Evolutionary conservation across 2,797 vertebrate genomes (phyloP).

Genomic region (Pseudochirops corinnae): DNA sequence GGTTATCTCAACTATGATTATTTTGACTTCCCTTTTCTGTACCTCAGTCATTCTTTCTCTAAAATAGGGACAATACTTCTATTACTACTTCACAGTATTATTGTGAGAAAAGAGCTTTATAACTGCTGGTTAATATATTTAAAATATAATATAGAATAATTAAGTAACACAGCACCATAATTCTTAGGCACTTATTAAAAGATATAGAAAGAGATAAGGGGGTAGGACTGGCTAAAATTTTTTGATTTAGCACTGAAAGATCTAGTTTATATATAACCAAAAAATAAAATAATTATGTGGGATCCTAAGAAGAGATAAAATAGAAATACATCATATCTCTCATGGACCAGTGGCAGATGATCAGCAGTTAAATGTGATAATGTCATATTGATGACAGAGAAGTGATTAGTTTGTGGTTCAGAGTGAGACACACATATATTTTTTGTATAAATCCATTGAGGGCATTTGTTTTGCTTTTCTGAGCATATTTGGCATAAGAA

Average conservation of each 20-base stretch:
- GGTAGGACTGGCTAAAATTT: not conserved
- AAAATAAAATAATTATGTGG: not conserved
- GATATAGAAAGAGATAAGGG: too few relatives aligned
- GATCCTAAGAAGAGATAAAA: not conserved
- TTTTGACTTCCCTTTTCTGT: too few relatives aligned
- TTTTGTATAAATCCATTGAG: not conserved
- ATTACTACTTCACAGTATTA: too few relatives aligned
- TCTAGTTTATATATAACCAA: not conserved
- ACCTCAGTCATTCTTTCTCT: too few relatives aligned
- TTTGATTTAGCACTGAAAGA: not conserved
- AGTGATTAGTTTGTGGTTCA: not conserved
- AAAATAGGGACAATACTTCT: too few relatives aligned
- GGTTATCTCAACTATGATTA: too few relatives aligned
- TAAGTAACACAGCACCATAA: too few relatives aligned
- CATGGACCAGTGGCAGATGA: not conserved
- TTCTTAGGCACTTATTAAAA: too few relatives aligned
- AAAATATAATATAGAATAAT: too few relatives aligned
- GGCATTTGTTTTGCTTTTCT: not conserved
- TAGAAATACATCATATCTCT: not conserved
- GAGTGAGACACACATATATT: not conserved
- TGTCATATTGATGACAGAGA: not conserved
- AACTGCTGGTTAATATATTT: too few relatives aligned
- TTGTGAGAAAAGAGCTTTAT: too few relatives aligned
- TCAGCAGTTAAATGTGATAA: not conserved
- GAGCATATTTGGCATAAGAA: not conserved